Conservation (phyloP, 2,113 vertebrate genomes). For the Neofelis nebulosa region DNA sequence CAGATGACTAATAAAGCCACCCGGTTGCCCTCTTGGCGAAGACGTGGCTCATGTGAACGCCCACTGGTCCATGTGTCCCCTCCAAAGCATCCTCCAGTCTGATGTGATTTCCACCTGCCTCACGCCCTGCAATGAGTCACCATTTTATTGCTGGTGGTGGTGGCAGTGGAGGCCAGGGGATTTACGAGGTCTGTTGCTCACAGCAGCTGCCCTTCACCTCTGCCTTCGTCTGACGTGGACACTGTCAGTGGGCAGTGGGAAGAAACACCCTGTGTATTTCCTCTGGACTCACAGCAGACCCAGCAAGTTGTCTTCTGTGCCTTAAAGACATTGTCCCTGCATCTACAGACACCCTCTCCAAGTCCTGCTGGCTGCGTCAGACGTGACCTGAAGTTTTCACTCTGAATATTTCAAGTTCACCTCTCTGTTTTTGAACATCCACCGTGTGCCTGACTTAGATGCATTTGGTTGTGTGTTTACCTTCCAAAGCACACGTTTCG, state of each 20-base stretch:
- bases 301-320: accelerated
- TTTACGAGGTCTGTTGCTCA: not conserved
- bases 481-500: not conserved
- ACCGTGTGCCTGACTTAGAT: not conserved
- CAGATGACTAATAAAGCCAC: not conserved
- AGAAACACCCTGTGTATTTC: not conserved
- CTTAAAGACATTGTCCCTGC: not conserved
- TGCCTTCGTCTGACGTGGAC: not conserved
- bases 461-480: not conserved
- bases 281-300: not conserved
- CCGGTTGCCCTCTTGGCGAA: not conserved
- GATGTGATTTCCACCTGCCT: not conserved
- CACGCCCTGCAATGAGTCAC: accelerated
- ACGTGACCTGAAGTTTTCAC: accelerated
- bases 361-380: accelerated
- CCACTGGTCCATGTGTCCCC: not conserved
- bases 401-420: not conserved
- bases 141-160: not conserved
- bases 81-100: not conserved
- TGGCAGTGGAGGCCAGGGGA: accelerated
- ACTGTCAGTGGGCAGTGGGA: not conserved
- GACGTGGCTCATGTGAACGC: not conserved
- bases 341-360: not conserved
- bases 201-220: accelerated
- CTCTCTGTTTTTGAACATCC: not conserved